These are phyloP conservation scores for Muntiacus muntjak DNA, from an alignment of 2,113 vertebrate genomes.

Conservation along the genomic window DNA sequence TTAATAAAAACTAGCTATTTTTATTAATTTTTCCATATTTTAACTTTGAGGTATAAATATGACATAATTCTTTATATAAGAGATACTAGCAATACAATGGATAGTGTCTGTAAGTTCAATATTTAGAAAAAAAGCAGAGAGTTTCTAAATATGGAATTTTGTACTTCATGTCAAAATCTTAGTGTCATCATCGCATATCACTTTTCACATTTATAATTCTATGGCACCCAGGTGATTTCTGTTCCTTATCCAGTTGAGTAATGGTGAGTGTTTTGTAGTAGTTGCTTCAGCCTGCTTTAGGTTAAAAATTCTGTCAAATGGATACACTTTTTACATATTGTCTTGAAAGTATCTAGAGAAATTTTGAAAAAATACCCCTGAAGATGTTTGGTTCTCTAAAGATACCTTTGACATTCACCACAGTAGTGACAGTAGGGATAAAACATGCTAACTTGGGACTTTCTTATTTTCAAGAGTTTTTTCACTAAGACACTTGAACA, in stretches of 20 bases:
- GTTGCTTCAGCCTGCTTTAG: not conserved
- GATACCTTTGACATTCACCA: not conserved
- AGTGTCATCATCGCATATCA: not conserved
- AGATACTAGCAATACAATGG: not conserved
- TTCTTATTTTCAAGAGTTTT: constrained; percentile 34
- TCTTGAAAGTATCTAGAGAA: not conserved
- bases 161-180: not conserved
- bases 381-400: not conserved
- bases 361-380: not conserved
- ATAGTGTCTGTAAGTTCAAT: not conserved
- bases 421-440: not conserved
- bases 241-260: not conserved
- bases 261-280: not conserved
- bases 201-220: not conserved
- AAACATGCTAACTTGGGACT: not conserved
- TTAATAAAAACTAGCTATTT: not conserved
- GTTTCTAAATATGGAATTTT: not conserved
- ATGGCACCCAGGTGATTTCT: not conserved
- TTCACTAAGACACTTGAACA: not conserved
- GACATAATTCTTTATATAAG: not conserved
- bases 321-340: not conserved
- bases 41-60: not conserved
- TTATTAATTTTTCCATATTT: not conserved
- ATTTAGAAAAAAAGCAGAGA: not conserved
- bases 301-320: not conserved